Conservation (phyloP, 2,797 vertebrate genomes). For the Brotula barbata region DNA sequence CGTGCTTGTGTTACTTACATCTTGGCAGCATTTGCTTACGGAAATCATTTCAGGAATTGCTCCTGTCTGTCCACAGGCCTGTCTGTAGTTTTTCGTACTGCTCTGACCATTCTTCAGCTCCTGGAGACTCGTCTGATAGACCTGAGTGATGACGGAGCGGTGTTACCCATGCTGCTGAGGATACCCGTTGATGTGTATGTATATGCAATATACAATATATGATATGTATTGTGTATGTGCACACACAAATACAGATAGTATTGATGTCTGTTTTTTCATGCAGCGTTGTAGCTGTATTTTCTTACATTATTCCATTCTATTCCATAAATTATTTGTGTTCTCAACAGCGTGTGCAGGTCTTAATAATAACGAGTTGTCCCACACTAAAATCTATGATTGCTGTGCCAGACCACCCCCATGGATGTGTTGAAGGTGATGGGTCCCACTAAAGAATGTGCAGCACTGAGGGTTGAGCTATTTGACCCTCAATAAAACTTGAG, state of each 20-base stretch:
- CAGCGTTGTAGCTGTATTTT: not conserved
- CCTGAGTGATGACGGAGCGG: slow-evolving; percentile 70
- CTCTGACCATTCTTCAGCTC: slow-evolving; percentile 74
- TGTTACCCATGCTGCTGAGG: slow-evolving; percentile 74
- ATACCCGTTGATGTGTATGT: slow-evolving; percentile 79
- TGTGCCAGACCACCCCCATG: slow-evolving; percentile 16
- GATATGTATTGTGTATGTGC: not conserved
- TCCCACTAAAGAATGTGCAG: slow-evolving; percentile 25
- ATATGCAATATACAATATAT: no score
- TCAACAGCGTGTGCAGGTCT: no score
- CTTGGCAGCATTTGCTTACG: no score
- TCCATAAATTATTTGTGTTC: no score
- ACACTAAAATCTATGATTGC: not conserved
- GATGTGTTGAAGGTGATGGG: slow-evolving; percentile 3
- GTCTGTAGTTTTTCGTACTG: slow-evolving; percentile 69
- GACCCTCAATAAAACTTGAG: slow-evolving; percentile 39
- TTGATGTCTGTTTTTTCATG: not conserved
- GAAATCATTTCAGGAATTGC: no score
- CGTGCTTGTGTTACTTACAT: no score
- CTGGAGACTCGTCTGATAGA: slow-evolving; percentile 75
- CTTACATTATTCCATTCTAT: no score
- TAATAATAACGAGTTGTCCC: not conserved
- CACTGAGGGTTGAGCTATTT: slow-evolving; percentile 2
- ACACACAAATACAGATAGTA: not conserved
- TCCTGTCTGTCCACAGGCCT: slow-evolving; percentile 61